Percentiles rank a stretch among this genome's conserved stretches.
phyloP scores from a whole-genome alignment of 2,888 invertebrate species.

The Drosophila crucigera region DNA sequence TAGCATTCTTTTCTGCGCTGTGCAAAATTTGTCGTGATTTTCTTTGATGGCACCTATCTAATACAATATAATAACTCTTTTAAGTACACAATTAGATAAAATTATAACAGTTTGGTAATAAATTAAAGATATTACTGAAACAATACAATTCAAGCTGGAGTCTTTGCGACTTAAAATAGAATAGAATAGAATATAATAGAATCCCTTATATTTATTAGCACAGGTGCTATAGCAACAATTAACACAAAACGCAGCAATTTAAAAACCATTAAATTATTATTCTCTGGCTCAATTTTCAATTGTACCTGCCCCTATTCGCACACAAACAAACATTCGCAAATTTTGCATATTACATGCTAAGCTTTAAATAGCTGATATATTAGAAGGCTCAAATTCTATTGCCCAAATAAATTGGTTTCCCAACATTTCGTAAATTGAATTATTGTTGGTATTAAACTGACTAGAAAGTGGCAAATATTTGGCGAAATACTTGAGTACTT shows the following conservation, averaged over 20 bases:
- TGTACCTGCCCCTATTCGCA: neutral
- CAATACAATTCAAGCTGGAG: neutral
- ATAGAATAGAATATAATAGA: neutral
- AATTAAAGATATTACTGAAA: neutral
- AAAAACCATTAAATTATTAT: slow-evolving; percentile 4
- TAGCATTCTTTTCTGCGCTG: slow-evolving; percentile 37
- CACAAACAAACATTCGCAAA: neutral
- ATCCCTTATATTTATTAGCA: neutral
- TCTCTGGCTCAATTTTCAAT: neutral
- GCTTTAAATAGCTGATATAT: slow-evolving; percentile 4
- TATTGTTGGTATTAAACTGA: neutral
- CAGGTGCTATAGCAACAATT: neutral
- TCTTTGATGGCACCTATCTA: neutral
- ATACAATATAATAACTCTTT: neutral
- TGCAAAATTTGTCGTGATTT: neutral
- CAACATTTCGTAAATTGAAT: slow-evolving; percentile 3
- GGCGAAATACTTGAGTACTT: slow-evolving; percentile 16
- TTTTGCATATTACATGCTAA: neutral
- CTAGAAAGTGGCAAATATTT: slow-evolving; percentile 27
- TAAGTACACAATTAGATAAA: neutral
- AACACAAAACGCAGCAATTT: neutral
- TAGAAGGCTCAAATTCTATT: slow-evolving; percentile 2
- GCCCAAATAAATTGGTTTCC: neutral
- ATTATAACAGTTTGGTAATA: neutral
- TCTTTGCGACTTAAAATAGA: neutral